A percentile compares a stretch with the other conserved stretches of the same genome.
Evolutionary conservation across 2,888 invertebrate genomes (phyloP).

Genomic region (Eupsilia transversa): DNA sequence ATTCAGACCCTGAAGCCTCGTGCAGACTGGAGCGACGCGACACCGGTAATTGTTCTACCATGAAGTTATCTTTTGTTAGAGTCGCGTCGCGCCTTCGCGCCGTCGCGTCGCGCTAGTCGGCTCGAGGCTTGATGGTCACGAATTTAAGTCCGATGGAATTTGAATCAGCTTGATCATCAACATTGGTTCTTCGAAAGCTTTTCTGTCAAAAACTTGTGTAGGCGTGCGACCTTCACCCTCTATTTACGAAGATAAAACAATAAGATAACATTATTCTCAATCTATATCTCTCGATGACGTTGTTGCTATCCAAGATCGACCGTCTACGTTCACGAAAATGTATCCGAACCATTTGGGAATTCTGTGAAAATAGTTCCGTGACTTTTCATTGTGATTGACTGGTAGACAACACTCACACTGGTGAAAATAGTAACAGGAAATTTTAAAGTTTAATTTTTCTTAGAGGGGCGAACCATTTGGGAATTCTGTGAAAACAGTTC

Average conservation of each 20-base stretch:
- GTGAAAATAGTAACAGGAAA: too few relatives aligned
- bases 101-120: too few relatives aligned
- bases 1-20: not conserved
- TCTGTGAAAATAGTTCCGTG: not conserved
- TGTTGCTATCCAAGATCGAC: constrained; percentile 3
- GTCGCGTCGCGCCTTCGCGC: too few relatives aligned
- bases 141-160: too few relatives aligned
- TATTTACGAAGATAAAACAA: constrained; percentile 31
- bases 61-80: too few relatives aligned
- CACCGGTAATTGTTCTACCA: too few relatives aligned
- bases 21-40: too few relatives aligned
- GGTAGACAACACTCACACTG: not conserved
- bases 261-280: constrained; percentile 11
- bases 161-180: not conserved
- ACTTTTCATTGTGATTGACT: not conserved
- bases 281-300: constrained; percentile 18
- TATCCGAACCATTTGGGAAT: not conserved
- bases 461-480: too few relatives aligned
- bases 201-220: constrained; percentile 2
- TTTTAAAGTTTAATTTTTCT: too few relatives aligned
- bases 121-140: too few relatives aligned
- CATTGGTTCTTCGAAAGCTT: not conserved
- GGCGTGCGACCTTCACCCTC: constrained; percentile 13
- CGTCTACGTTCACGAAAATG: not conserved
- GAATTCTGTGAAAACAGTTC: not conserved